Base-by-base conservation (phyloP, 2,888 invertebrate genomes). In the Atethmia centrago region DNA sequence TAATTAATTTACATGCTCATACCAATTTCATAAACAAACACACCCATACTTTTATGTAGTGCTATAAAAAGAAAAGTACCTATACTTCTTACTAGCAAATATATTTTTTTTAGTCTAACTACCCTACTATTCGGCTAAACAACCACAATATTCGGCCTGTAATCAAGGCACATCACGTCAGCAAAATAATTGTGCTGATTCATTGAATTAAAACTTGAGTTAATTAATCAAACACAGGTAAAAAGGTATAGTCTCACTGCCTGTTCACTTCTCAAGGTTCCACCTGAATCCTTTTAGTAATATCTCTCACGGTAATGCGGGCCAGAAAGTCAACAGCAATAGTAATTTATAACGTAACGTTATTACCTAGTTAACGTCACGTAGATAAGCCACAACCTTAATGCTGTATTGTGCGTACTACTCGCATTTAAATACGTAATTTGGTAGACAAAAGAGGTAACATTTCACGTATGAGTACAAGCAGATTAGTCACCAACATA, bases 401-500 rank as follows among this genome's bases (percentile, higher is more conserved):
- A 53, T 40, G 53, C n/a, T 31, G 47, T 12, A 71, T 68, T 68
- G 25, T 67, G 36, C 58, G 66, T 58, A 31, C 25, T 45, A 55
- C 31, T 42, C 51, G n/a, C 65, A 36, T 51, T 21, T 70, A 56
- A 70, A 64, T 72, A 68, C 47, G 25, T 71, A 73, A 68, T 75
- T 73, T 51, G 62, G 64, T 62, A 73, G 66, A 83, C 80, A 82
- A 65, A 71, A 77, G 75, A 67, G 58, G 45, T 59, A 63, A 80
- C 74, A 77, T 80, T 80, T 81, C 69, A 72, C 69, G 74, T 75
- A 68, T 61, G 71, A 71, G 49, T 71, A 71, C 61, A 67, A 74
- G 76, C 55, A 81, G 77, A 85, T 85, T 86, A 87, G 77, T 79
- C 74, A 58, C 76, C 63, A 76, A 82, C 84, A 76, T 85, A 86